These are phyloP conservation scores for Cremastobaeus sp. DNA, from an alignment of 2,888 invertebrate species.

Conservation along the genomic window DNA sequence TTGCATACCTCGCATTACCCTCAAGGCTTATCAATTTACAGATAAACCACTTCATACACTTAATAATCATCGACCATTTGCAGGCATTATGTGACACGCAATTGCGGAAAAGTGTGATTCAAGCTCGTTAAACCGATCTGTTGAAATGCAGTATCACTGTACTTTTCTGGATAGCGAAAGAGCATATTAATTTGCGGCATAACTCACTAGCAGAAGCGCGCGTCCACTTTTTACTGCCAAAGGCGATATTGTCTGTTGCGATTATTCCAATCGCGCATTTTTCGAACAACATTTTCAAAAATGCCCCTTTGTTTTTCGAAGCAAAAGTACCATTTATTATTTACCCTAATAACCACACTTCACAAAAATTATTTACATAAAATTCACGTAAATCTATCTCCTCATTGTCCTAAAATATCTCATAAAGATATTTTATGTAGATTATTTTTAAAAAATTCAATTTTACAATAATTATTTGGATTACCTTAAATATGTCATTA, in stretches of 20 bases:
- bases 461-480: too few relatives aligned
- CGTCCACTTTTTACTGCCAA: conserved; percentile 19
- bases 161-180: conserved; percentile 22
- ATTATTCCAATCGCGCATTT: too few relatives aligned
- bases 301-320: too few relatives aligned
- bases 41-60: conserved; percentile 49
- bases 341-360: too few relatives aligned
- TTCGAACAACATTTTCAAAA: too few relatives aligned
- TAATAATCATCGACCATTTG: conserved; percentile 38
- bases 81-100: conserved; percentile 40
- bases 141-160: conserved; percentile 48
- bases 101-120: conserved; percentile 60
- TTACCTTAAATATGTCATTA: too few relatives aligned
- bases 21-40: conserved; percentile 48
- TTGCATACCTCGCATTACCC: conserved; percentile 34
- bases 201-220: conserved; percentile 8
- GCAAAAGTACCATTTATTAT: too few relatives aligned
- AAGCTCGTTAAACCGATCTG: conserved; percentile 47
- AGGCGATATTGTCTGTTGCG: conserved; percentile 31
- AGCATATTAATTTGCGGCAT: conserved; percentile 45
- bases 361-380: too few relatives aligned
- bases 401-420: too few relatives aligned
- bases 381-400: too few relatives aligned
- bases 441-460: too few relatives aligned
- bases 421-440: too few relatives aligned